Evolutionary conservation across 2,797 vertebrate genomes (phyloP).

Genomic region (Poecilia gillii): DNA sequence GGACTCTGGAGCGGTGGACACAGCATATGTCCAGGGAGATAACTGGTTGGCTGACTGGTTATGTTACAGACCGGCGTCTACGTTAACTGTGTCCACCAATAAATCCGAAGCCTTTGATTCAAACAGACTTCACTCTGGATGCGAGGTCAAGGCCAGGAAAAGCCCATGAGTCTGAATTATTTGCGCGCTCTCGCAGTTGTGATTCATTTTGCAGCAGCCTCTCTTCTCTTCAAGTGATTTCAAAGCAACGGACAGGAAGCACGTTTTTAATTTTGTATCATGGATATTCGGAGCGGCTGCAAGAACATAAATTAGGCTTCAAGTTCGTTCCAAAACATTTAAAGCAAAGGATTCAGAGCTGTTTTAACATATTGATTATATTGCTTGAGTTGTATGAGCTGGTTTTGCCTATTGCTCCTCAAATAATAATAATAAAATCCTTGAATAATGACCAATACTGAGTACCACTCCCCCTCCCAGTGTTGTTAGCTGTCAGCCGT

Average conservation of each 20-base stretch:
- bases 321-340: not conserved
- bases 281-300: slow-evolving; percentile 18
- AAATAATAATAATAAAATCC: slow-evolving; percentile 3
- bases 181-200: slow-evolving; percentile 57
- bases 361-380: not conserved
- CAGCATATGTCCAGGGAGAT: slow-evolving; percentile 71
- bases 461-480: not conserved
- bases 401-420: not conserved
- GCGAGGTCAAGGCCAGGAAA: slow-evolving; percentile 15
- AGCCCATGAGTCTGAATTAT: slow-evolving; percentile 50
- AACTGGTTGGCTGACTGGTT: slow-evolving; percentile 65
- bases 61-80: slow-evolving; percentile 42
- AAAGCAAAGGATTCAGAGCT: not conserved
- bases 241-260: slow-evolving; percentile 28
- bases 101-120: slow-evolving; percentile 52
- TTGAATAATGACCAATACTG: not conserved
- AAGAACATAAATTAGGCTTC: slow-evolving; percentile 22
- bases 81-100: slow-evolving; percentile 45
- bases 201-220: slow-evolving; percentile 60
- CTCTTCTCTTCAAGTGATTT: slow-evolving; percentile 32
- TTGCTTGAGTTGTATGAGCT: not conserved
- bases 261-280: slow-evolving; percentile 23
- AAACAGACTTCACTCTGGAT: slow-evolving; percentile 29
- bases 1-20: slow-evolving; percentile 66
- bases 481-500: not conserved